These are phyloP conservation scores for Chlamydotis undulata DNA, from an alignment of 2,113 vertebrate species.

Conservation along the genomic window DNA sequence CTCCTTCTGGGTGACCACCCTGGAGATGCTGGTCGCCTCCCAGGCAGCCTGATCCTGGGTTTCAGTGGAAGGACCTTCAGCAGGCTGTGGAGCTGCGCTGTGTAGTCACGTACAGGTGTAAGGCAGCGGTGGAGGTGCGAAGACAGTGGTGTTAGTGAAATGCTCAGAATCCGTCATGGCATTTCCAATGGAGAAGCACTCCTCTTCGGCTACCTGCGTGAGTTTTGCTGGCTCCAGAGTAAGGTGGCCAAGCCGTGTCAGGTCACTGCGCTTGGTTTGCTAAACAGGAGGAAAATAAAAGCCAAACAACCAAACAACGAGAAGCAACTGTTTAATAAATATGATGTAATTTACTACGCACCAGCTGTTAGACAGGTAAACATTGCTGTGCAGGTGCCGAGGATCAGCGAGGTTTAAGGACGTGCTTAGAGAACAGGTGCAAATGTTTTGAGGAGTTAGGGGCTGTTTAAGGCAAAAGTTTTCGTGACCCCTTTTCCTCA, in stretches of 20 bases:
- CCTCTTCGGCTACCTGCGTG: neutral
- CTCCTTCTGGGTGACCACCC: neutral
- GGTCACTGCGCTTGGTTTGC: neutral
- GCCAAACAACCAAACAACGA: neutral
- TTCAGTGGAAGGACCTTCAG: neutral
- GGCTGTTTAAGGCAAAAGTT: neutral
- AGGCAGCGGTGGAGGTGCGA: neutral
- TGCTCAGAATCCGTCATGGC: neutral
- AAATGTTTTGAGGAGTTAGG: neutral
- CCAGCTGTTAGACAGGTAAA: neutral
- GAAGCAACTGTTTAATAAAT: neutral
- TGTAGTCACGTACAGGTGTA: accelerated
- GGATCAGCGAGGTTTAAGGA: neutral
- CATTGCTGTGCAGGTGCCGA: neutral
- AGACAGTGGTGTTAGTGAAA: neutral
- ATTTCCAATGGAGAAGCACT: neutral
- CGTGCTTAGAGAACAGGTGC: neutral
- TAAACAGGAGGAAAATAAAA: neutral
- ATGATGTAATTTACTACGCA: accelerated
- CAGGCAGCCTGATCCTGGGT: too few relatives aligned
- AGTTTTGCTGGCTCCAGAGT: neutral
- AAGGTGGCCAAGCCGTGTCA: neutral
- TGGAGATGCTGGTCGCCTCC: neutral
- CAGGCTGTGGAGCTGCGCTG: accelerated
- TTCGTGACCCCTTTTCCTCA: neutral